Evolutionary conservation across 2,888 invertebrate species (phyloP).

Genomic region (Acheta domesticus): DNA sequence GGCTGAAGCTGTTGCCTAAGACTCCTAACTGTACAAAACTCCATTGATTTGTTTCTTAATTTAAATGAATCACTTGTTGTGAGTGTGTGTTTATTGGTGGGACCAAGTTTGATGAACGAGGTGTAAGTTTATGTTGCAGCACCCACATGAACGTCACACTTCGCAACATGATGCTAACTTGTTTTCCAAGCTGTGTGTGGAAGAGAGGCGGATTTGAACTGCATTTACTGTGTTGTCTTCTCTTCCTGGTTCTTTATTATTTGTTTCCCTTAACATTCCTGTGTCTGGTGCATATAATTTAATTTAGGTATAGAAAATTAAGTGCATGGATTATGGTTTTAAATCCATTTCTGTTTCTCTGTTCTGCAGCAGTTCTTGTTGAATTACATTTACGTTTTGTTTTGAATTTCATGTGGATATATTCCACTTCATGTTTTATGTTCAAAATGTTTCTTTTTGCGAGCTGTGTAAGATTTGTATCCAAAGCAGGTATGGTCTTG

Average conservation of each 20-base stretch:
- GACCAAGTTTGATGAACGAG: conserved; percentile 26
- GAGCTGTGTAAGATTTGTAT: conserved; percentile 6
- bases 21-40: conserved; percentile 12
- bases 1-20: conserved; percentile 47
- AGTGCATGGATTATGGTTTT: conserved; percentile 22
- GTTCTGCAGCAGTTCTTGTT: conserved; percentile 24
- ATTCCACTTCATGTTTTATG: not conserved
- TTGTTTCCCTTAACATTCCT: conserved; percentile 36
- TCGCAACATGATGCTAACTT: conserved; percentile 29
- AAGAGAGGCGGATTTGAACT: conserved; percentile 29
- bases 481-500: not conserved
- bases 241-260: conserved; percentile 33
- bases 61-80: conserved; percentile 28
- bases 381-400: conserved; percentile 25
- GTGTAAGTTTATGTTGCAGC: conserved; percentile 29
- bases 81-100: conserved; percentile 35
- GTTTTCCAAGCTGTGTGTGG: conserved; percentile 27
- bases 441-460: not conserved
- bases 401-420: not conserved
- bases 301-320: conserved; percentile 11
- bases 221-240: conserved; percentile 31
- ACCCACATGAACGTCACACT: conserved; percentile 32
- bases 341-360: conserved; percentile 20
- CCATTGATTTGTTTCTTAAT: conserved; percentile 25
- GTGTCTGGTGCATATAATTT: conserved; percentile 33